Evolutionary conservation across 2,113 vertebrate genomes (phyloP), one percentile per base, ranked within the genome.

Genomic region (Planiliza haematocheilus): DNA sequence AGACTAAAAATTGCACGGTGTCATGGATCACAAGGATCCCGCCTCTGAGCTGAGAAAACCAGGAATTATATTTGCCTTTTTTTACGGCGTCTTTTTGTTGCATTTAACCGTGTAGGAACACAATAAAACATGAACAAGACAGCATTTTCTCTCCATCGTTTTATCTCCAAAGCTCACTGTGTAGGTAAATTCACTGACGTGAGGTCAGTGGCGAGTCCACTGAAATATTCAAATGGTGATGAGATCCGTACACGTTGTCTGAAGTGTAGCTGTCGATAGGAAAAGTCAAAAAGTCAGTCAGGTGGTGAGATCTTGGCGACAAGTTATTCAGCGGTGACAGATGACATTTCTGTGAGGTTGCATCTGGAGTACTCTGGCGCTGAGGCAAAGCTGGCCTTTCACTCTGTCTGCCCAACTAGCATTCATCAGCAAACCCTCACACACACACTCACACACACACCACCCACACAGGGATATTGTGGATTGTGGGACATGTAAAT

Each of bases 271-370:
- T 76, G 82, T 79, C 70, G 52, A 79, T 65, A 46, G 53, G 45
- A 90, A 91, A 91, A 90, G 82, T 84, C 68, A 77, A 62, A 85
- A 81, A 88, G 88, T 78, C 81, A 80, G 64, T 89, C 84, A 87
- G 88, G 85, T 84, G 85, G 63, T 56, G 69, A 82, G 74, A 86
- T 89, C 65, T 76, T 48, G 17, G 71, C 18, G 57, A 86, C 79
- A 89, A 91, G 86, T 88, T 90, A 84, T 89, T 88, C 75, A 53
- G 76, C 66, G 36, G 56, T 86, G 88, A 92, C 89, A 86, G 86
- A 80, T 93, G 89, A 92, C 92, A 91, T 93, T 92, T 93, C 70
- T 77, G 77, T 65, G 77, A 85, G 87, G 81, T 84, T 81, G 77
- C 80, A 83, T 85, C 79, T 76, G 85, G 75, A 88, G 75, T 70